phyloP scores from a whole-genome alignment of 2,113 vertebrate genomes.

The Ceyx melanurus region DNA sequence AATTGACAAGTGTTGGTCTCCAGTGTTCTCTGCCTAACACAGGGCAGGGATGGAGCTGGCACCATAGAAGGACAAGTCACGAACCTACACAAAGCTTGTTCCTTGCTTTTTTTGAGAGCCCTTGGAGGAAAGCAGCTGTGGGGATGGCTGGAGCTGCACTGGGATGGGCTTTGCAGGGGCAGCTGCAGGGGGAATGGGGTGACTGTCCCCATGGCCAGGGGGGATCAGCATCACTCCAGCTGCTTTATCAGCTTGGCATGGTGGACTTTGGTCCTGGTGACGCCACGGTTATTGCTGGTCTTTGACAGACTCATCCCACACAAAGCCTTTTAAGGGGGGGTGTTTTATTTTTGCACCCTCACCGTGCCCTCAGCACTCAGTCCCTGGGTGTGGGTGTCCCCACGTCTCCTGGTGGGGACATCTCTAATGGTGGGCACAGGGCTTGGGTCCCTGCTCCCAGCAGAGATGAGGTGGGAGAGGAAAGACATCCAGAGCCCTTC shows the following conservation, averaged over 20 bases:
- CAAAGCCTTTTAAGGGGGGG: neutral
- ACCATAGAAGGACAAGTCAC: fast-evolving
- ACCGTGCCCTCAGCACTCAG: neutral
- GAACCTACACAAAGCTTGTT: fast-evolving
- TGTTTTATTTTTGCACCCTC: neutral
- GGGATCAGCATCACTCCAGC: neutral
- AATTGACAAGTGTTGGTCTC: neutral
- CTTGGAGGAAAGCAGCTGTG: neutral
- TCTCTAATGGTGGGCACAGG: neutral
- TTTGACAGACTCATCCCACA: neutral
- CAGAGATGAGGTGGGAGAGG: neutral
- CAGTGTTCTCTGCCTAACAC: fast-evolving
- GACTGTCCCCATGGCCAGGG: fast-evolving
- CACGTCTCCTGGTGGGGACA: fast-evolving
- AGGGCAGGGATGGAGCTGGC: neutral
- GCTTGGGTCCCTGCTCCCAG: neutral
- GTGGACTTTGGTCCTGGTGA: neutral
- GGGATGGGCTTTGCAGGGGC: neutral
- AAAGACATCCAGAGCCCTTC: neutral
- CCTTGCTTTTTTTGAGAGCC: neutral
- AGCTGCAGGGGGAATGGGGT: neutral
- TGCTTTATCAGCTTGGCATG: neutral
- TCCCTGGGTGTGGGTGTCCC: neutral
- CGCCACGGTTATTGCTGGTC: neutral
- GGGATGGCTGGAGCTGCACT: neutral